phyloP scores from a whole-genome alignment of 2,797 vertebrate genomes.

The Neosilurus hyrtlii region DNA sequence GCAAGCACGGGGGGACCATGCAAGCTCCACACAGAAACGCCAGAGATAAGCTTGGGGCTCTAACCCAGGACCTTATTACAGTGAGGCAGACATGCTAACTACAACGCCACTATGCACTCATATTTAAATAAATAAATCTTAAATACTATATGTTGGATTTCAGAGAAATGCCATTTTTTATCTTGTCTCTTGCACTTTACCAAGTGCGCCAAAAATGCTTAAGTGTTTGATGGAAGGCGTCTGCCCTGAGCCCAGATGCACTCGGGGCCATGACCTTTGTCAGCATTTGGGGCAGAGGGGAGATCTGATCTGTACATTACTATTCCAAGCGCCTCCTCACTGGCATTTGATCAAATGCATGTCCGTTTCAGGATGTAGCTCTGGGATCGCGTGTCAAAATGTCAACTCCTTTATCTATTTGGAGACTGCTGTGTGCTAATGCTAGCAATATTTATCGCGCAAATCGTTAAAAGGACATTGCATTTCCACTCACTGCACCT shows the following conservation, averaged over 20 bases:
- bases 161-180: background rate
- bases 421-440: constrained; percentile 46
- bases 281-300: constrained; percentile 67
- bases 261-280: constrained; percentile 63
- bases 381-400: constrained; percentile 70
- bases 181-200: background rate
- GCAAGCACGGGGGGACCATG: background rate
- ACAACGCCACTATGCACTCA: too few species aligned
- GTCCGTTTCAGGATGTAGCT: constrained; percentile 54
- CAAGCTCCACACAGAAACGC: background rate
- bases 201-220: constrained; percentile 17
- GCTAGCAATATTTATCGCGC: constrained; percentile 41
- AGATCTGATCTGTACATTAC: constrained; percentile 72
- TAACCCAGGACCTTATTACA: too few species aligned
- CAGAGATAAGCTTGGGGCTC: background rate
- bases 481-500: constrained; percentile 11
- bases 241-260: constrained; percentile 39
- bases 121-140: background rate
- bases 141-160: background rate
- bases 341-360: constrained; percentile 71
- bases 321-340: constrained; percentile 72
- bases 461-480: constrained; percentile 44
- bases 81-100: too few species aligned
- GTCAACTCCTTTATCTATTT: constrained; percentile 70
- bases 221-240: constrained; percentile 38